phyloP scores from a whole-genome alignment of 2,888 invertebrate species.

The Eupithecia pulchellata region DNA sequence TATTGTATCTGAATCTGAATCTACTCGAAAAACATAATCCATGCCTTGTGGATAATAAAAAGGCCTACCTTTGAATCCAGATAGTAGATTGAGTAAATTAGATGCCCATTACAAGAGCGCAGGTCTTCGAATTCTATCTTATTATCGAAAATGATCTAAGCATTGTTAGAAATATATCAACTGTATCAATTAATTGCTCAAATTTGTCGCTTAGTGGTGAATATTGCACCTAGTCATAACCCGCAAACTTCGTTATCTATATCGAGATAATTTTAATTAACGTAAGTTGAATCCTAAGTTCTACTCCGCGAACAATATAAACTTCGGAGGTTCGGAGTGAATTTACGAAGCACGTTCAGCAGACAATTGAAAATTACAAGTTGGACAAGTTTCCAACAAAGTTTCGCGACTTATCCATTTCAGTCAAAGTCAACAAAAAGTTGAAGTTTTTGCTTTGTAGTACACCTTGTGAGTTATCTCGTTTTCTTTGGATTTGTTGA shows the following conservation, averaged over 20 bases:
- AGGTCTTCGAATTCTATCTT: background rate
- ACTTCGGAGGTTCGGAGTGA: constrained; percentile 16
- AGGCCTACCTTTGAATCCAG: too few relatives aligned
- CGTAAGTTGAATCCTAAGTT: constrained; percentile 5
- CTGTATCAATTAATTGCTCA: too few relatives aligned
- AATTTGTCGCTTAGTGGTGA: background rate
- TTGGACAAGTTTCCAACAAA: constrained; percentile 34
- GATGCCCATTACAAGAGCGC: too few relatives aligned
- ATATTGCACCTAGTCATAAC: background rate
- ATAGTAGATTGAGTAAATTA: too few relatives aligned
- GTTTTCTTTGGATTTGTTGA: background rate
- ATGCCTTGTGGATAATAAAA: too few relatives aligned
- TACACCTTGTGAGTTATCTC: background rate
- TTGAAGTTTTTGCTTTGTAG: constrained; percentile 23
- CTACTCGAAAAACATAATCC: too few relatives aligned
- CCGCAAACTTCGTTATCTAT: background rate
- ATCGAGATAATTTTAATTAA: constrained; percentile 8
- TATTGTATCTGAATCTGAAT: too few relatives aligned
- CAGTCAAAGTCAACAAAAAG: constrained; percentile 31
- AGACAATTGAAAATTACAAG: constrained; percentile 43
- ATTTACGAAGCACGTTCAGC: constrained; percentile 30
- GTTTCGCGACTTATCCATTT: constrained; percentile 28
- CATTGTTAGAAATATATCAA: too few relatives aligned
- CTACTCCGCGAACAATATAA: constrained; percentile 16
- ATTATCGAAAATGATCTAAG: background rate